These are phyloP conservation scores for Pristionchus exspectatus DNA, from an alignment of 2,888 invertebrate species.

Conservation along the genomic window DNA sequence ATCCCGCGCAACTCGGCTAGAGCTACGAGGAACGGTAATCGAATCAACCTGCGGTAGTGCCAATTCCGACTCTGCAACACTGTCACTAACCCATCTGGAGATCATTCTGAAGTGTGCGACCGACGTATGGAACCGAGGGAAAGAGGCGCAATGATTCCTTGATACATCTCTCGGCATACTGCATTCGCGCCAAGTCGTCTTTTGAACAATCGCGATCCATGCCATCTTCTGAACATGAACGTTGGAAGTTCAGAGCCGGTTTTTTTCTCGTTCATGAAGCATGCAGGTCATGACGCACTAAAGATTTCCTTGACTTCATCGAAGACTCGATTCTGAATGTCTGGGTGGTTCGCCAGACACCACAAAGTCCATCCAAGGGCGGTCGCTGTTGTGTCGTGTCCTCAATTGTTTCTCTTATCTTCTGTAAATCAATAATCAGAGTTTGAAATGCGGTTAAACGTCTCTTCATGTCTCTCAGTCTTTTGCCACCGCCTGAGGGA, in stretches of 20 bases:
- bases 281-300: too few relatives aligned
- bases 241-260: too few relatives aligned
- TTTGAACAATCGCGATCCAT: slow-evolving; percentile 61
- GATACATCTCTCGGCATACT: slow-evolving; percentile 67
- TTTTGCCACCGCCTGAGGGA: too few relatives aligned
- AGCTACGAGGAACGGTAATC: too few relatives aligned
- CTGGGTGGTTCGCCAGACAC: neutral
- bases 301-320: neutral
- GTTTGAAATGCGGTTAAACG: too few relatives aligned
- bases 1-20: too few relatives aligned
- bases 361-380: slow-evolving; percentile 1
- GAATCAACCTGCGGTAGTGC: too few relatives aligned
- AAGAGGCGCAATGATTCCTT: slow-evolving; percentile 67
- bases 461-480: too few relatives aligned
- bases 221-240: slow-evolving; percentile 58
- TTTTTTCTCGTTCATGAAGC: too few relatives aligned
- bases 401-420: neutral
- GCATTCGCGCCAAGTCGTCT: slow-evolving; percentile 64
- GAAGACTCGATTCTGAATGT: neutral
- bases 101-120: slow-evolving; percentile 62
- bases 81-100: slow-evolving; percentile 59
- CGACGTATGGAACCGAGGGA: slow-evolving; percentile 66
- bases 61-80: too few relatives aligned
- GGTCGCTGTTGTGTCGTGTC: neutral
- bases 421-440: too few relatives aligned